phyloP scores from a whole-genome alignment of 2,888 invertebrate genomes.

The Agelastica alni region DNA sequence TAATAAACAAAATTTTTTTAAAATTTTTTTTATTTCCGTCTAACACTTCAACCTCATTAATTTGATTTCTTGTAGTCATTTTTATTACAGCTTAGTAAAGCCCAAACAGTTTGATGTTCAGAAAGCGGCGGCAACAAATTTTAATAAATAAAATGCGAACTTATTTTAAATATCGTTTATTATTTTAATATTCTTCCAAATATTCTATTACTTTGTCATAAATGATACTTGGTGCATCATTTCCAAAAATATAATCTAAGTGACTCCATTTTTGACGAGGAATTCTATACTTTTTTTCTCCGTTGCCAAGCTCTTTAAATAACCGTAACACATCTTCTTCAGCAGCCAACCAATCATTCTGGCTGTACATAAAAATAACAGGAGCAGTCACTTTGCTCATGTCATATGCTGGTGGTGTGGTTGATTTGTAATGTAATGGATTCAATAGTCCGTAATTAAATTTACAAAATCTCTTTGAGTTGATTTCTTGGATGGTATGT shows the following conservation, averaged over 20 bases:
- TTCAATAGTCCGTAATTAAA: slow-evolving; percentile 57
- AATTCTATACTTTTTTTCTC: slow-evolving; percentile 29
- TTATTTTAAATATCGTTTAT: slow-evolving; percentile 31
- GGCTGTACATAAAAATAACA: slow-evolving; percentile 57
- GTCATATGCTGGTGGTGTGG: slow-evolving; percentile 55
- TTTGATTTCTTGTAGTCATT: too few relatives aligned
- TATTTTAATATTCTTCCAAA: slow-evolving; percentile 15
- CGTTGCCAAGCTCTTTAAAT: slow-evolving; percentile 48
- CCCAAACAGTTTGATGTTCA: too few relatives aligned
- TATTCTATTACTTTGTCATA: slow-evolving; percentile 44
- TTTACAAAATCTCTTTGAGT: slow-evolving; percentile 63
- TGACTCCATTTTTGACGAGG: slow-evolving; percentile 47
- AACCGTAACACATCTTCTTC: slow-evolving; percentile 40
- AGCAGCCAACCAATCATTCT: slow-evolving; percentile 60
- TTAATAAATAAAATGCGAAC: slow-evolving; percentile 53
- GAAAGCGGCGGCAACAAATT: too few relatives aligned
- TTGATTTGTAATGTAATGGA: slow-evolving; percentile 46
- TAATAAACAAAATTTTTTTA: too few relatives aligned
- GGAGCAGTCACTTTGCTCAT: slow-evolving; percentile 54
- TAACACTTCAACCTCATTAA: too few relatives aligned
- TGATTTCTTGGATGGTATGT: slow-evolving; percentile 72
- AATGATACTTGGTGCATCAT: slow-evolving; percentile 43
- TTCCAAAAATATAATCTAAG: slow-evolving; percentile 48
- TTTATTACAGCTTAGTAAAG: too few relatives aligned
- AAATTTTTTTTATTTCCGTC: too few relatives aligned